phyloP scores from a whole-genome alignment of 2,113 vertebrate genomes.

The Peromyscus maniculatus region DNA sequence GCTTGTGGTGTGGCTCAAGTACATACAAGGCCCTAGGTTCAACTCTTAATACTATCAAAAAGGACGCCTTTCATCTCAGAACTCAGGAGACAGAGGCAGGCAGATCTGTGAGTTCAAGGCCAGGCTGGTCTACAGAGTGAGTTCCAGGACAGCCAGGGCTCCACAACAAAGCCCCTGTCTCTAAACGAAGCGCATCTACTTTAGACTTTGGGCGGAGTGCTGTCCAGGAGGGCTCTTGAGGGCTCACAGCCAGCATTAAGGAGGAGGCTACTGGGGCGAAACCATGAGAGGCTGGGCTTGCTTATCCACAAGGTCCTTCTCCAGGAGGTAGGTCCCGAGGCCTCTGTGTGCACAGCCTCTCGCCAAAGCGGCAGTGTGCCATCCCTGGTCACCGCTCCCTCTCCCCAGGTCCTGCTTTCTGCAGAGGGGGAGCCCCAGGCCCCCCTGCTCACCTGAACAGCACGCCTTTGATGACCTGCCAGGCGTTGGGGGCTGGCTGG shows the following conservation, averaged over 20 bases:
- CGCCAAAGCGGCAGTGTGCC: too few species aligned
- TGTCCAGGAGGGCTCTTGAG: background rate
- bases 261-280: background rate
- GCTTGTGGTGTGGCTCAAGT: background rate
- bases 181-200: background rate
- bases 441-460: constrained; percentile 91
- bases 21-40: background rate
- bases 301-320: background rate
- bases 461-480: constrained; percentile 97
- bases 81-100: background rate
- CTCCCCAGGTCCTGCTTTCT: background rate
- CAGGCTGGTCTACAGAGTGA: background rate
- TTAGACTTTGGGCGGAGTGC: background rate
- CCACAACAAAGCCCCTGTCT: background rate
- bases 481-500: constrained; percentile 92
- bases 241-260: background rate
- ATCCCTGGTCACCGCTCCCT: background rate
- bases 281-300: background rate
- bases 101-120: background rate
- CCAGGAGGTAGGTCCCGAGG: background rate
- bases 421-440: background rate
- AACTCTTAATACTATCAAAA: background rate
- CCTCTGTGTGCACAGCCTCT: background rate
- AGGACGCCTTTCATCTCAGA: background rate
- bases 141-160: background rate